Conservation (phyloP, 1,140 invertebrate species). For the Lineus longissimus region DNA sequence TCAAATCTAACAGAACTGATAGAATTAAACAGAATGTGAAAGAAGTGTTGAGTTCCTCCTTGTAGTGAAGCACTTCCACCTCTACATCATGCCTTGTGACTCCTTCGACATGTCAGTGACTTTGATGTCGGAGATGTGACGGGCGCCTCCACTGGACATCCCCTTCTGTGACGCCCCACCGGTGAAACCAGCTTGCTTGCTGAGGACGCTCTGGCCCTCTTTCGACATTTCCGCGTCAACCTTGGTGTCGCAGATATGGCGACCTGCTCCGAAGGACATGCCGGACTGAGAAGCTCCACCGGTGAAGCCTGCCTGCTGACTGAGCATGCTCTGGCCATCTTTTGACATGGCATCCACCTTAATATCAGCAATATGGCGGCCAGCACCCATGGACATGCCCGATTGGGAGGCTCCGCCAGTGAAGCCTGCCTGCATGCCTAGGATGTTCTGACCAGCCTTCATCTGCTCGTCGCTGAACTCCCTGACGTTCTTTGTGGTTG, state of each 20-base stretch:
- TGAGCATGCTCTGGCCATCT: slow-evolving; percentile 72
- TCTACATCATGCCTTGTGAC: slow-evolving; percentile 75
- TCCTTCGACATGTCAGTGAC: slow-evolving; percentile 30
- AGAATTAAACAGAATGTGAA: slow-evolving; percentile 58
- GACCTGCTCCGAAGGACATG: slow-evolving; percentile 86
- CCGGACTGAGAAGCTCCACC: slow-evolving; percentile 71
- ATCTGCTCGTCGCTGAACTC: slow-evolving; percentile 75
- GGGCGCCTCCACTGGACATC: slow-evolving; percentile 87
- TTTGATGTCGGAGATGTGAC: slow-evolving; percentile 68
- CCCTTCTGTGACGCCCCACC: slow-evolving; percentile 81
- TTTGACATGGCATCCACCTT: slow-evolving; percentile 13
- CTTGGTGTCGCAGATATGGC: slow-evolving; percentile 64
- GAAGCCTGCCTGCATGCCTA: slow-evolving; percentile 80
- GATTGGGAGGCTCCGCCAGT: slow-evolving; percentile 30
- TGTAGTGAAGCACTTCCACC: slow-evolving; percentile 87
- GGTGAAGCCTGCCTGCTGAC: slow-evolving; percentile 84
- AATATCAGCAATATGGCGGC: slow-evolving; percentile 16
- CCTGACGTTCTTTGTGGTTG: slow-evolving; percentile 84
- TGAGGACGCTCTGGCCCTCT: slow-evolving; percentile 72
- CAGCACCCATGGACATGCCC: slow-evolving; percentile 53
- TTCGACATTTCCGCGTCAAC: slow-evolving; percentile 13
- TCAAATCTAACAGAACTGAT: no score
- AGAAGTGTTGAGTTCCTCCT: slow-evolving; percentile 50
- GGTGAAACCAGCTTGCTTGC: slow-evolving; percentile 84
- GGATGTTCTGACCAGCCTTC: slow-evolving; percentile 79